Conservation (phyloP, 2,888 invertebrate species). For the Tenodera sinensis region DNA sequence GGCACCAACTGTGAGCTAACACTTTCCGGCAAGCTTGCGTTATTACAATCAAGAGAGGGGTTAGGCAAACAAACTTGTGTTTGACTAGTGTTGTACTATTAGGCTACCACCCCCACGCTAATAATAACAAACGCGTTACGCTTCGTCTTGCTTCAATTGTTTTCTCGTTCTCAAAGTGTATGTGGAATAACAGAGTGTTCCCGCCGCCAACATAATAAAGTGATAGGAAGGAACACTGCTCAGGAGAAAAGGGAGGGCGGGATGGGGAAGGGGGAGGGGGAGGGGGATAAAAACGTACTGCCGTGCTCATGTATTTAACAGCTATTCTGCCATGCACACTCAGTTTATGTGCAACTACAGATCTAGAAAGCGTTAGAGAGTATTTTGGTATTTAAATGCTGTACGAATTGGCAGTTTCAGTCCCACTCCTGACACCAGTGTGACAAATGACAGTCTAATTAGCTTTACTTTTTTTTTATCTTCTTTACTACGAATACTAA, state of each 20-base stretch:
- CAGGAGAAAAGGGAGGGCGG: background rate
- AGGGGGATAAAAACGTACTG: background rate
- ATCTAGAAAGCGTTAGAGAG: too few relatives aligned
- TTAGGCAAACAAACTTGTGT: constrained; percentile 11
- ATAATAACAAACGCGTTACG: background rate
- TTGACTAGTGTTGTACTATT: constrained; percentile 14
- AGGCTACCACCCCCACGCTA: background rate
- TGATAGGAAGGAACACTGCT: background rate
- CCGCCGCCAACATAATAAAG: background rate
- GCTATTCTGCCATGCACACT: too few relatives aligned
- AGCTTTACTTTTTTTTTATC: too few relatives aligned
- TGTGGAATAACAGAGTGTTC: background rate
- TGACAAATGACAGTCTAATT: too few relatives aligned
- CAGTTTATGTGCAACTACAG: too few relatives aligned
- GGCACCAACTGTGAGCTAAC: background rate
- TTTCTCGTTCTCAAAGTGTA: background rate
- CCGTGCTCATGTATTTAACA: too few relatives aligned
- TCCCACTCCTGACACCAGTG: too few relatives aligned
- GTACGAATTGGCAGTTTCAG: too few relatives aligned
- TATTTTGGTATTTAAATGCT: too few relatives aligned
- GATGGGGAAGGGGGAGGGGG: background rate
- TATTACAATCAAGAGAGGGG: constrained; percentile 4
- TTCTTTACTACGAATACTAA: too few relatives aligned
- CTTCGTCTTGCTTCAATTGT: constrained; percentile 9
- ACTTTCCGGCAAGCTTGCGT: constrained; percentile 1